Percentiles rank a stretch among this genome's conserved stretches.
These are phyloP conservation scores for Ifrita kowaldi DNA, from an alignment of 2,113 vertebrate species.

Conservation along the genomic window DNA sequence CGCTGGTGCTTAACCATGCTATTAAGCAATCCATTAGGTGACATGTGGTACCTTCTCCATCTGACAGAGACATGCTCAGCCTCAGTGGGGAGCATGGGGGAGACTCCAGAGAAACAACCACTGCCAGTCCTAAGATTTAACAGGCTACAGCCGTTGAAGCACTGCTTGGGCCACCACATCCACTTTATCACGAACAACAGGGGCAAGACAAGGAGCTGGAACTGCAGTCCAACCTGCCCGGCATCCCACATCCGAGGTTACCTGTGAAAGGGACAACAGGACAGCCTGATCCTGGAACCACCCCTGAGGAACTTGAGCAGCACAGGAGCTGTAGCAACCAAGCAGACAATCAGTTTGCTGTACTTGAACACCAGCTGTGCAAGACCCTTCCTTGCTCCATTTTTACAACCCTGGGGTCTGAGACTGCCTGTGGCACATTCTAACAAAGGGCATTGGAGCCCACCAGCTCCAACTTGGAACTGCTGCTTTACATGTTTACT, in stretches of 20 bases:
- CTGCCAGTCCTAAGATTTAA: not conserved
- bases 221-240: not conserved
- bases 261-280: not conserved
- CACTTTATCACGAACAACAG: not conserved
- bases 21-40: constrained; percentile 25
- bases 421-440: not conserved
- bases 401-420: not conserved
- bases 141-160: not conserved
- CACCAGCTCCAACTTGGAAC: not conserved
- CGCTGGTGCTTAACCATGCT: not conserved
- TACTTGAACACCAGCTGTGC: not conserved
- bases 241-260: not conserved
- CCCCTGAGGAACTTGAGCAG: not conserved
- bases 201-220: not conserved
- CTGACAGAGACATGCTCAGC: not conserved
- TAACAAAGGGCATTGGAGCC: not conserved
- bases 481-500: fast-evolving
- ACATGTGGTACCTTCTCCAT: not conserved
- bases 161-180: not conserved
- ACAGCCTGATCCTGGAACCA: not conserved
- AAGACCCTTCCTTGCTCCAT: not conserved
- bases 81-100: fast-evolving
- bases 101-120: not conserved
- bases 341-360: not conserved
- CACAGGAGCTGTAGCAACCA: not conserved